Evolutionary conservation across 2,888 invertebrate species (phyloP), one percentile per base, ranked within the genome.

Genomic region (Coelopa pilipes): DNA sequence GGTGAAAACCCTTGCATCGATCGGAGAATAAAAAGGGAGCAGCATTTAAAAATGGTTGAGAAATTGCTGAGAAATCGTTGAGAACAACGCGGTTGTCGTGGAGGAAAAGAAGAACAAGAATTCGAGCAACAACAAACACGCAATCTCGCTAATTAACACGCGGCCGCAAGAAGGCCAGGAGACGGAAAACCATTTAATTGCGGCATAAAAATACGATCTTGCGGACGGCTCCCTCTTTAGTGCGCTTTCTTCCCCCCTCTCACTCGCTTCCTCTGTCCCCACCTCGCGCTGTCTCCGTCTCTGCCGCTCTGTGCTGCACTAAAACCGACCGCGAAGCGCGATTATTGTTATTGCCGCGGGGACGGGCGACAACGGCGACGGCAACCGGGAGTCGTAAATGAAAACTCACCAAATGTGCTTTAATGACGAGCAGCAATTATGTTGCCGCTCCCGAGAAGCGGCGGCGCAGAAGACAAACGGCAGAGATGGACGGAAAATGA

Each of bases 391-490:
- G 74, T 72, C 19, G 62, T 19, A 24, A 74, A 66, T 63, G 72
- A 50, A 73, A 59, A 73, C 55, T 62, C 62, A 17, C 24, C 24
- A 24, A 65, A 74, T 76, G 72, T 71, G 75, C 74, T 78, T 77
- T 77, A 77, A 79, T 78, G 78, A 78, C 77, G n/a, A 49, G 74
- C 75, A 67, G 55, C 74, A 78, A 78, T 75, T 79, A 77, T 76
- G 72, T 75, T 77, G 66, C 70, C 74, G 70, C 71, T 66, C 72
- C 73, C 49, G 50, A 55, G 62, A 57, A 57, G 66, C 57, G 47
- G 15, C 17, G 71, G 67, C 55, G 60, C 49, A 62, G 19, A 53
- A 57, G 69, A 69, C 69, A 69, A 69, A 69, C 57, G 57, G 57
- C 69, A 47, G 59, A 45, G 45, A 34, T 59, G 19, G 57, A 46